These are phyloP conservation scores for Delichon dasypus DNA, from an alignment of 2,797 vertebrate species.

Conservation along the genomic window DNA sequence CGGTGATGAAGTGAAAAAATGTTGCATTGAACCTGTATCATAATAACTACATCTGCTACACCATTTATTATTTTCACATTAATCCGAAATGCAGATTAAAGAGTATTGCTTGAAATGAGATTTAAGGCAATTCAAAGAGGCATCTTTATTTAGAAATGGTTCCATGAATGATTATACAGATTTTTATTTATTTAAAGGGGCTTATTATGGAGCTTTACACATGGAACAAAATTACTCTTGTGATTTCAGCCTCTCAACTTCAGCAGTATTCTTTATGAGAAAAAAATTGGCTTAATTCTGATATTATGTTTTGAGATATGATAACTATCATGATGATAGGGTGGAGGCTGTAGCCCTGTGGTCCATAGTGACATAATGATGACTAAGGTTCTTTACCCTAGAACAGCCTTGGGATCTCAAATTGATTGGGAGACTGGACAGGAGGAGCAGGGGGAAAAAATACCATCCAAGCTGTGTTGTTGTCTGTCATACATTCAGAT, in stretches of 20 bases:
- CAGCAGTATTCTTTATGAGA: not conserved
- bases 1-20: not conserved
- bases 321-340: not conserved
- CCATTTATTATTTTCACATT: not conserved
- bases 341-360: not conserved
- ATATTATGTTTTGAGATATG: not conserved
- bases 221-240: not conserved
- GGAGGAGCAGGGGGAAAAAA: not conserved
- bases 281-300: not conserved
- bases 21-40: not conserved
- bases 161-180: not conserved
- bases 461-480: not conserved
- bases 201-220: not conserved
- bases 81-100: not conserved
- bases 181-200: not conserved
- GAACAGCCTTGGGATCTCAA: not conserved
- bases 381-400: not conserved
- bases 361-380: not conserved
- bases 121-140: not conserved
- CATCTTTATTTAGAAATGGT: not conserved
- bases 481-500: not conserved
- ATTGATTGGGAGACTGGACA: not conserved
- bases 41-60: not conserved
- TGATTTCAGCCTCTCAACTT: not conserved
- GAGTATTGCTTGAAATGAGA: not conserved